These are phyloP conservation scores for Oplegnathus fasciatus DNA, from an alignment of 2,113 vertebrate genomes.

Conservation along the genomic window DNA sequence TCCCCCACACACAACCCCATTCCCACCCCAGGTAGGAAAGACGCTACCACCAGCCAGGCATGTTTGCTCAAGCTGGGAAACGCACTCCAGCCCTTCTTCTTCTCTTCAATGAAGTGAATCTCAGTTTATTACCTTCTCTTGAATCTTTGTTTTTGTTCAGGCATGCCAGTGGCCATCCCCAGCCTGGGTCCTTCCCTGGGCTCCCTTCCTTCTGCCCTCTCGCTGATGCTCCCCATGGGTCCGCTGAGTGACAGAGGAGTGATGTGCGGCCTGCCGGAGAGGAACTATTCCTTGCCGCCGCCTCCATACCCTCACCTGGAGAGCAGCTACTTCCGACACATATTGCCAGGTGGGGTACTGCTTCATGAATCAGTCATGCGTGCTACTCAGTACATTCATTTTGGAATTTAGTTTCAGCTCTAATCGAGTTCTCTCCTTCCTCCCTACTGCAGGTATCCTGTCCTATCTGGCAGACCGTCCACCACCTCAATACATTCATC, in stretches of 20 bases:
- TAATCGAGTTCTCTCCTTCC: not conserved
- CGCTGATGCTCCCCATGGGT: conserved; percentile 99
- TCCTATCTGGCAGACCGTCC: conserved; percentile 98
- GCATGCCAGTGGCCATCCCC: conserved; percentile 97
- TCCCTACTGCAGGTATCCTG: conserved; percentile 89
- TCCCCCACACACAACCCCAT: conserved; percentile 95
- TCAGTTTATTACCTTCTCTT: not conserved
- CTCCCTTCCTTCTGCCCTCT: conserved; percentile 95
- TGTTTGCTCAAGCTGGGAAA: not conserved
- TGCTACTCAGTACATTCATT: too few species aligned
- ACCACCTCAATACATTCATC: conserved; percentile 98
- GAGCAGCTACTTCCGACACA: conserved; percentile 98
- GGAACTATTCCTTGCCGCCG: conserved; percentile 96
- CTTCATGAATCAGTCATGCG: too few species aligned
- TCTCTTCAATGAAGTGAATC: not conserved
- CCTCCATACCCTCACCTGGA: conserved; percentile 98
- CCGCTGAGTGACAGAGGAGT: conserved; percentile 94
- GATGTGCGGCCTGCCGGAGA: conserved; percentile 97
- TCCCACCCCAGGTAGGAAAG: conserved; percentile 88
- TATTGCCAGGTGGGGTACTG: conserved; percentile 90
- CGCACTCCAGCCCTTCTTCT: not conserved
- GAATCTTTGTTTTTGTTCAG: conserved; percentile 77
- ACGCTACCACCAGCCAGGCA: too few species aligned
- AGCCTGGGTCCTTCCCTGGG: conserved; percentile 95
- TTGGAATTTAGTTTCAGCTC: too few species aligned